phyloP scores from a whole-genome alignment of 2,888 invertebrate species.

The Sarcophaga caerulescens region DNA sequence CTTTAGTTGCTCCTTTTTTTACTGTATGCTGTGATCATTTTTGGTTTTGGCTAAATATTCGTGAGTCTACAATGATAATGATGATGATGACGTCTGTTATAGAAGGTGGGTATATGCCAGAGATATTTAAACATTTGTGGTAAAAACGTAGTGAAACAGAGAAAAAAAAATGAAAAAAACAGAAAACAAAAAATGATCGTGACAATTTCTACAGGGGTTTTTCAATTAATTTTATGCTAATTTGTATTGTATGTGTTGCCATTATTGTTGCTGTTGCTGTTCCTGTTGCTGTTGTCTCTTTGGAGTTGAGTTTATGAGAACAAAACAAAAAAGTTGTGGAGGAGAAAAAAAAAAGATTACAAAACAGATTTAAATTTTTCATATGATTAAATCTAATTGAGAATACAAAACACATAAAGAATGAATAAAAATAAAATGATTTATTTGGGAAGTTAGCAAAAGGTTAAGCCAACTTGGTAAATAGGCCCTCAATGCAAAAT shows the following conservation, averaged over 20 bases:
- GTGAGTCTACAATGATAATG: slow-evolving; percentile 64
- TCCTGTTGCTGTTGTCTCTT: neutral
- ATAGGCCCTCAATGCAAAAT: neutral
- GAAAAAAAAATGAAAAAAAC: neutral
- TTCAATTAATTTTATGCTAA: slow-evolving; percentile 69
- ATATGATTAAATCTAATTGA: slow-evolving; percentile 49
- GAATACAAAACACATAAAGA: slow-evolving; percentile 35
- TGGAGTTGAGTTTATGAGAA: slow-evolving; percentile 30
- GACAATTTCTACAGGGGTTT: slow-evolving; percentile 68
- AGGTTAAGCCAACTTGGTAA: neutral
- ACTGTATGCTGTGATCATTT: slow-evolving; percentile 16
- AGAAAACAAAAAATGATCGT: slow-evolving; percentile 54
- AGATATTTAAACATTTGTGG: slow-evolving; percentile 45
- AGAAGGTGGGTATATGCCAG: slow-evolving; percentile 61
- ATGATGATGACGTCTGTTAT: slow-evolving; percentile 60
- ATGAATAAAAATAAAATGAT: slow-evolving; percentile 9
- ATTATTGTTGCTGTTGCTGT: slow-evolving; percentile 1
- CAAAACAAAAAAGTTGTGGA: too few relatives aligned
- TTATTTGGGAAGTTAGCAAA: neutral
- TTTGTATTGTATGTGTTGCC: slow-evolving; percentile 43
- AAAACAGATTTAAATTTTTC: slow-evolving; percentile 43
- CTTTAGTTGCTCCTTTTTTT: neutral
- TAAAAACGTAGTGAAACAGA: slow-evolving; percentile 31
- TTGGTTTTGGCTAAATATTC: slow-evolving; percentile 56
- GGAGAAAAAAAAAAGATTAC: slow-evolving; percentile 19